Base-by-base conservation (phyloP, 2,797 vertebrate species). In the Bradypodion pumilum region DNA sequence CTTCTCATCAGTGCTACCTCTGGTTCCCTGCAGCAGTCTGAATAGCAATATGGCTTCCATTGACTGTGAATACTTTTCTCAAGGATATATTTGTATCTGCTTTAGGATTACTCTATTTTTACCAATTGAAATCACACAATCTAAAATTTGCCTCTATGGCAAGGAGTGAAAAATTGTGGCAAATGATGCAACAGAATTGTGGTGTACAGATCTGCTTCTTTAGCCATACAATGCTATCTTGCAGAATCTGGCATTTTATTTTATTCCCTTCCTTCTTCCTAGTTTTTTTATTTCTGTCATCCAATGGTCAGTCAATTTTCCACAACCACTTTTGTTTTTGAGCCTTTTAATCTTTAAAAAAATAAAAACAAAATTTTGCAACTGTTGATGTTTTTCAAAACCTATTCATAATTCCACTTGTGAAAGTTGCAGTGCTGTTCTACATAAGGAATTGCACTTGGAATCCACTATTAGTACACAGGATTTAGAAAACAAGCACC, bases 11-110 rank as follows among this genome's bases (percentile, higher is more conserved):
- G 7, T 60, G 70, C 42, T 62, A 52, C 76, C 81, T 78, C 78
- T 75, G 29, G 40, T 7, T 68, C 9, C 78, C 42, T 85, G 82
- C 65, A 85, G 82, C 65, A 85, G 74, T 79, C 60, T 77, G 84
- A 68, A 87, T 89, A 76, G 66, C 60, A 21, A 65, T 79, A 40
- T 59, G 82, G 49, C 23, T 4, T 35, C 0, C 0, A 40, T 0
- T 79, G 46, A 63, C 74, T 78, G 40, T 40, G 44, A 42, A 0
- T 0, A 37, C 49, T 68, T 52, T 68, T 72, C 84, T 83, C 80
- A 89, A 78, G 78, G 72, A 78, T 77, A 73, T 59, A 68, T 86
- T 86, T 86, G 40, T 0, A 35, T 49, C 44, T 46, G 66, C 27
- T 49, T 7, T 66, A 78, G 19, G 42, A 2, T 19, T 7, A 70